Conservation (phyloP, 1,140 invertebrate genomes). For the Megalopta genalis region DNA sequence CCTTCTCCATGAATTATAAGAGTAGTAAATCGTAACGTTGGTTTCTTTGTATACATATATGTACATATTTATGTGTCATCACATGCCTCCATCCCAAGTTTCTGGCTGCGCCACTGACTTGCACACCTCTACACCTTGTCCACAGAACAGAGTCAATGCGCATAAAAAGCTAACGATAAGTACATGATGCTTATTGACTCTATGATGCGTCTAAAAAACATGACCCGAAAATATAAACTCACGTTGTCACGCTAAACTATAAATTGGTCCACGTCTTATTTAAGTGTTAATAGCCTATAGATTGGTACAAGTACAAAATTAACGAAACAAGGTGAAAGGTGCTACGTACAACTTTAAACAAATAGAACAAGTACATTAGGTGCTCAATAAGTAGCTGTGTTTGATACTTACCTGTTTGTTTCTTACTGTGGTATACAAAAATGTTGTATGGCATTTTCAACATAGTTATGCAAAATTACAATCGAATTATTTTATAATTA, state of each 20-base stretch:
- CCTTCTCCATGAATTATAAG: not conserved
- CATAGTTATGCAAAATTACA: no score
- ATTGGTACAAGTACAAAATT: conserved; percentile 1
- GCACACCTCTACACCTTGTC: not conserved
- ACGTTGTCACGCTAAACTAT: not conserved
- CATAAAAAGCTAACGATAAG: conserved; percentile 16
- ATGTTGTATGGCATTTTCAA: no score
- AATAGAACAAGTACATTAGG: not conserved
- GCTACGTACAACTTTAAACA: not conserved
- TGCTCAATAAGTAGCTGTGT: no score
- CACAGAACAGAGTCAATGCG: conserved; percentile 26
- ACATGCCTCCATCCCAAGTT: not conserved
- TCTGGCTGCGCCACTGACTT: conserved; percentile 35
- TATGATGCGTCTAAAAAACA: not conserved
- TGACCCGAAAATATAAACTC: not conserved
- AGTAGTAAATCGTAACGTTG: not conserved
- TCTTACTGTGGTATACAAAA: no score
- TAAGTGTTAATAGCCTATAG: not conserved
- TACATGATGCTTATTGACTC: conserved; percentile 7
- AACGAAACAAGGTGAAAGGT: not conserved
- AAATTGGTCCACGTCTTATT: conserved; percentile 34
- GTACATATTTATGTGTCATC: conserved; percentile 3
- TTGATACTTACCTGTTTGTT: no score
- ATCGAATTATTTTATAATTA: no score
- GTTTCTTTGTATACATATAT: conserved; percentile 7